phyloP scores from a whole-genome alignment of 2,797 vertebrate genomes.

The Gephyroberyx darwinii region DNA sequence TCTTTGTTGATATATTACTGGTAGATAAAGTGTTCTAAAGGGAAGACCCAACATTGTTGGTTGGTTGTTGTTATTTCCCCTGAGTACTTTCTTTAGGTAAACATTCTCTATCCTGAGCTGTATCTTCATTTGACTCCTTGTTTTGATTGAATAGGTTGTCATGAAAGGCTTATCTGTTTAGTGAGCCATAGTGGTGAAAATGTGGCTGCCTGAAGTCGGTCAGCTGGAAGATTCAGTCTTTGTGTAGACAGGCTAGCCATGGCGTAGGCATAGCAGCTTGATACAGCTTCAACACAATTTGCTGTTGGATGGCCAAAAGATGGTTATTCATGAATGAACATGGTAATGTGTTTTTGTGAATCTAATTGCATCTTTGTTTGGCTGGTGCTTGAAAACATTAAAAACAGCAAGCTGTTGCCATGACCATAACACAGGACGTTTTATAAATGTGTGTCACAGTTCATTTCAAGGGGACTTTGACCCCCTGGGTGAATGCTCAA shows the following conservation, averaged over 20 bases:
- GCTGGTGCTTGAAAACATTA: not conserved
- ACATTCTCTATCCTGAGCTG: too few species aligned
- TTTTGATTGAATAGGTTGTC: too few species aligned
- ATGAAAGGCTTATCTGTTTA: not conserved
- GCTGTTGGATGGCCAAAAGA: not conserved
- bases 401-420: not conserved
- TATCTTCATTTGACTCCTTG: too few species aligned
- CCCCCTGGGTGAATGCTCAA: not conserved
- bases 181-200: not conserved
- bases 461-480: conserved; percentile 4
- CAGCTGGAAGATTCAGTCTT: conserved; percentile 41
- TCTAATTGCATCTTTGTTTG: not conserved
- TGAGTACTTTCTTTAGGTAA: too few species aligned
- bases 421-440: not conserved
- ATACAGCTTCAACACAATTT: not conserved
- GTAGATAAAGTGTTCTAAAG: too few species aligned
- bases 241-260: too few species aligned
- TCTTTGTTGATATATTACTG: too few species aligned
- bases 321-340: too few species aligned
- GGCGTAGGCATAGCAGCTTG: too few species aligned
- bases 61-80: too few species aligned
- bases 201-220: conserved; percentile 37
- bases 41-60: too few species aligned
- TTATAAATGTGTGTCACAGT: not conserved
- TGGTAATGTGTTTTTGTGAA: not conserved